Percentiles rank a stretch among this genome's conserved stretches.
phyloP scores from a whole-genome alignment of 1,140 invertebrate genomes.

The Eriosoma lanigerum region DNA sequence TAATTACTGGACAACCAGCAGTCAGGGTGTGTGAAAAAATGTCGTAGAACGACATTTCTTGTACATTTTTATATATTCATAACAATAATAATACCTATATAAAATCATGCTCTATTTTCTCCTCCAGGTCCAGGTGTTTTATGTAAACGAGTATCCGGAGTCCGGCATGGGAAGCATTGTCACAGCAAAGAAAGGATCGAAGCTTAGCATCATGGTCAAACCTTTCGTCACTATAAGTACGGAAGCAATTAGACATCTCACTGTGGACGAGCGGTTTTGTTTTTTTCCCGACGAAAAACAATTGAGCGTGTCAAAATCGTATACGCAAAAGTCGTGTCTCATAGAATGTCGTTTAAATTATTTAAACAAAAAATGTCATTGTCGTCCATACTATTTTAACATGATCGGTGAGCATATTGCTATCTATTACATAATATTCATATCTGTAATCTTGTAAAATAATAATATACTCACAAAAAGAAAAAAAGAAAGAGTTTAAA shows the following conservation, averaged over 20 bases:
- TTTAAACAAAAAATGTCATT: slow-evolving; percentile 55
- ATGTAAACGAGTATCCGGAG: slow-evolving; percentile 55
- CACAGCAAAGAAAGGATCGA: slow-evolving; percentile 50
- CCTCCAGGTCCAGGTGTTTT: slow-evolving; percentile 55
- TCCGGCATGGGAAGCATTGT: slow-evolving; percentile 55
- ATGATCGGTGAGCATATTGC: slow-evolving; percentile 52
- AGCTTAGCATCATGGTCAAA: slow-evolving; percentile 54
- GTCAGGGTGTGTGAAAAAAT: slow-evolving; percentile 51
- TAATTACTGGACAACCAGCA: slow-evolving; percentile 53
- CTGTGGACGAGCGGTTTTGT: slow-evolving; percentile 53
- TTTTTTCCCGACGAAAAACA: slow-evolving; percentile 55
- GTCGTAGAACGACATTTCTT: no score
- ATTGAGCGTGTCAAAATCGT: slow-evolving; percentile 53
- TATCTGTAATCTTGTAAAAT: no score
- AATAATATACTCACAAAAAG: no score
- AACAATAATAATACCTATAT: neutral
- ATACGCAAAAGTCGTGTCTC: slow-evolving; percentile 56
- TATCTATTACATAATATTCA: no score
- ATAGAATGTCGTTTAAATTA: slow-evolving; percentile 56
- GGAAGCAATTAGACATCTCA: slow-evolving; percentile 53
- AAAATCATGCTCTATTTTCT: neutral
- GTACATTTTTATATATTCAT: no score
- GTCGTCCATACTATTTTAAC: slow-evolving; percentile 56
- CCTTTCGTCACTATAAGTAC: slow-evolving; percentile 55
- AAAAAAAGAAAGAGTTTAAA: no score